These are phyloP conservation scores for Rutilus rutilus DNA, from an alignment of 2,113 vertebrate genomes.

Conservation along the genomic window DNA sequence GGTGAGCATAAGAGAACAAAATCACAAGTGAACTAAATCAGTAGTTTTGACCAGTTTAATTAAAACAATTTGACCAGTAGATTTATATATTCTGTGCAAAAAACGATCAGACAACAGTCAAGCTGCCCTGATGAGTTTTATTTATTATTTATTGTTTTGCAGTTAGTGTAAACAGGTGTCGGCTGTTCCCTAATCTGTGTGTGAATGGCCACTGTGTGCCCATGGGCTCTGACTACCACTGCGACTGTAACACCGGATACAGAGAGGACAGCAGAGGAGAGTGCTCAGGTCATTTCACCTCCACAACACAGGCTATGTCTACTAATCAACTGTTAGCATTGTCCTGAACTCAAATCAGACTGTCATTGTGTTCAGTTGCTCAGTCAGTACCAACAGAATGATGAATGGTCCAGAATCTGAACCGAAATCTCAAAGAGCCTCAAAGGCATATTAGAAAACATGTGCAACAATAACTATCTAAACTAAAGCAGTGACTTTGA, in stretches of 20 bases:
- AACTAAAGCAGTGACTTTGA: background rate
- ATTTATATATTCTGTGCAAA: too few relatives aligned
- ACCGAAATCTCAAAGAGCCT: background rate
- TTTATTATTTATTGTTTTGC: slow-evolving; percentile 35
- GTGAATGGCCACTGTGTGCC: slow-evolving; percentile 79
- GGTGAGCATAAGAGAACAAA: too few relatives aligned
- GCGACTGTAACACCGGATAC: slow-evolving; percentile 80
- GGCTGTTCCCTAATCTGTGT: slow-evolving; percentile 75
- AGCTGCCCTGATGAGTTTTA: background rate
- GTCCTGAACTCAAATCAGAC: background rate
- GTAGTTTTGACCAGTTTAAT: too few relatives aligned
- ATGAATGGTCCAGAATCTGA: background rate
- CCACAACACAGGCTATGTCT: background rate
- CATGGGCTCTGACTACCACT: slow-evolving; percentile 73
- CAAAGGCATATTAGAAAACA: background rate
- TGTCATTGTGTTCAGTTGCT: background rate
- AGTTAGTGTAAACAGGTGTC: slow-evolving; percentile 79
- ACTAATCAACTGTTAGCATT: background rate
- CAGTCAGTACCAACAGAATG: background rate
- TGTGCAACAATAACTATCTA: background rate
- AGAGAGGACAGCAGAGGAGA: slow-evolving; percentile 74
- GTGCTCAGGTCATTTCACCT: slow-evolving; percentile 70
- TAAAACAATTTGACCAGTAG: too few relatives aligned
- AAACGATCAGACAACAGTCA: background rate
- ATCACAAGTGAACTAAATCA: too few relatives aligned